Evolutionary conservation across 2,797 vertebrate species (phyloP).

Genomic region (Manis javanica): DNA sequence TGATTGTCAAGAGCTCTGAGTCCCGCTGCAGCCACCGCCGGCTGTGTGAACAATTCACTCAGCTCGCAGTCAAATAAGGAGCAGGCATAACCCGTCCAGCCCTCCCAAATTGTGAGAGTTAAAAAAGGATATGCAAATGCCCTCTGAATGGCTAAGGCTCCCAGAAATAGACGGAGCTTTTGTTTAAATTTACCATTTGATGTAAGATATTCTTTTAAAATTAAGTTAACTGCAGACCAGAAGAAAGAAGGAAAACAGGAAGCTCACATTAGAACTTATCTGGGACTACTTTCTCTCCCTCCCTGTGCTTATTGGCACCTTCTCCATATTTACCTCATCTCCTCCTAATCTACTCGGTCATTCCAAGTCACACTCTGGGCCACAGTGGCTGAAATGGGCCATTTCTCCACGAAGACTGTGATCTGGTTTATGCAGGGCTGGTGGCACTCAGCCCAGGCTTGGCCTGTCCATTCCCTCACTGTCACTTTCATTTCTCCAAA

Average conservation of each 20-base stretch:
- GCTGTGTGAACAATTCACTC: neutral
- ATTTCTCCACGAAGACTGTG: neutral
- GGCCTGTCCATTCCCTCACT: neutral
- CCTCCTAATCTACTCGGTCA: neutral
- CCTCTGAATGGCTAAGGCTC: neutral
- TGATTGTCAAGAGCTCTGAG: neutral
- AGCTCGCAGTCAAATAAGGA: neutral
- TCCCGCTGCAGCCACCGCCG: neutral
- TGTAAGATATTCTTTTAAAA: neutral
- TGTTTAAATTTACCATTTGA: neutral
- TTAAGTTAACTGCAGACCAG: neutral
- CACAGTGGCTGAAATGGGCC: neutral
- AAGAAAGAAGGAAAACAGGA: neutral
- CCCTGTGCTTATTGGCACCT: too few relatives aligned
- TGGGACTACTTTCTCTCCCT: neutral
- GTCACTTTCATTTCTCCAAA: neutral
- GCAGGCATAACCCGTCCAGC: neutral
- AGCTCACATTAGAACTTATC: neutral
- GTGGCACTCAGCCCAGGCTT: neutral
- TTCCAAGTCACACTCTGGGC: neutral
- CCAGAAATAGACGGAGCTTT: neutral
- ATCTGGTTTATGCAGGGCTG: neutral
- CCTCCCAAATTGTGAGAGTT: neutral
- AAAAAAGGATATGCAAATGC: neutral
- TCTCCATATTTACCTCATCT: neutral